Conservation (phyloP, 92 coral and sea anemone species). For the Zoanthus sansibaricus region DNA sequence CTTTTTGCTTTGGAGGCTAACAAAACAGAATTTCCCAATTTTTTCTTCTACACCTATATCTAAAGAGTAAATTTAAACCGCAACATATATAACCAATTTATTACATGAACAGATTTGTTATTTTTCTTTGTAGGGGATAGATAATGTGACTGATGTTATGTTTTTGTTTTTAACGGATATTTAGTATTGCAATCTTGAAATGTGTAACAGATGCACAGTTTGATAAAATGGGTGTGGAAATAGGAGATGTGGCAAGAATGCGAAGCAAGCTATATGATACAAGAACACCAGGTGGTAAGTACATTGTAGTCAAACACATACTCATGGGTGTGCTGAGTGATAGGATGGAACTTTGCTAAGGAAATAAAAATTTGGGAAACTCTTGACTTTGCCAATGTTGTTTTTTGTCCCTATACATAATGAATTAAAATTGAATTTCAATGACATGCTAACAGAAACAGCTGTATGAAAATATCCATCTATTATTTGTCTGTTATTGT, state of each 20-base stretch:
- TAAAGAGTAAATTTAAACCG: too few relatives aligned
- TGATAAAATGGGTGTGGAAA: conserved; percentile 1
- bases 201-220: neutral
- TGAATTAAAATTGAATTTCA: neutral
- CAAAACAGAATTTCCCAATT: too few relatives aligned
- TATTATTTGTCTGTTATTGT: neutral
- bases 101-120: neutral
- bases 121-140: neutral
- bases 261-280: neutral
- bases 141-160: neutral
- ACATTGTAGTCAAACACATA: neutral
- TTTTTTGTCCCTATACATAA: neutral
- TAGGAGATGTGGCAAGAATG: neutral
- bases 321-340: neutral
- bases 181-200: conserved; percentile 2
- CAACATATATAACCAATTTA: neutral
- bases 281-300: neutral
- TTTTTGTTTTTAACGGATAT: neutral
- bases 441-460: neutral
- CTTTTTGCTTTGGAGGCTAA: too few relatives aligned
- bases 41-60: too few relatives aligned
- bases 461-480: neutral
- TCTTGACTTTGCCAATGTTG: neutral
- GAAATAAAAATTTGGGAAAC: conserved; percentile 5
- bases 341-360: neutral